Base-by-base conservation (phyloP, 2,113 vertebrate species). In the Falcunculus frontatus region DNA sequence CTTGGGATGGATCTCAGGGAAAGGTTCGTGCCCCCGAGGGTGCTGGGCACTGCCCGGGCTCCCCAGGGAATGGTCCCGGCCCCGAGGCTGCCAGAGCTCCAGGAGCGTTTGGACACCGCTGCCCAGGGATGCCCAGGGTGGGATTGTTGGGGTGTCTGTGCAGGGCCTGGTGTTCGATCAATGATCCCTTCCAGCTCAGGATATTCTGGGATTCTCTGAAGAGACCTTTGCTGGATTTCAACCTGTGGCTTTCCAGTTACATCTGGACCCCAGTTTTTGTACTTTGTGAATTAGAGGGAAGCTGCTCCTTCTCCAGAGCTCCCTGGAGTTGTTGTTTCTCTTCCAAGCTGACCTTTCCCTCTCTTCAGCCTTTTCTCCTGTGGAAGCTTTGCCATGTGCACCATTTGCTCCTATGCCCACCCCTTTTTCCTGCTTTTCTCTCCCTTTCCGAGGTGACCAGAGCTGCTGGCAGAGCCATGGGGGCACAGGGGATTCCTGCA, bases 91-190 rank as follows among this genome's bases (percentile, higher is more conserved):
- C 57, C 86, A 80, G 76, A 88, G 86, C 76, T 88, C 0, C 86
- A 80, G 76, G 86, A 65, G 85, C 9, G 12, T 75, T 85, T 85
- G 82, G 70, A 2, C 49, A 62, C 0, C 8, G 20, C 75, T 79
- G 6, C 3, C 3, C 76, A 65, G 77, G 77, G 86, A 1, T 76
- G 83, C 30, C 9, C 60, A 46, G 77, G 59, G 68, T 35, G 86
- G 76, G 37, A 0, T 16, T 81, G 33, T 44, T 74, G 86, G 86
- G 76, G 59, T 9, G 59, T 5, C 26, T 65, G 76, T 0, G 76
- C 67, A 73, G 59, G 57, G 35, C 0, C 50, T 23, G 50, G 65
- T 9, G 3, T 0, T 17, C 49, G 8, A 0, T 22, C 7, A 0
- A 0, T 57, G 27, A 19, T 73, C 50, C 15, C 10, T 67, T 27